Base-by-base conservation (phyloP, 2,113 vertebrate species). In the Himantopus leucocephalus region DNA sequence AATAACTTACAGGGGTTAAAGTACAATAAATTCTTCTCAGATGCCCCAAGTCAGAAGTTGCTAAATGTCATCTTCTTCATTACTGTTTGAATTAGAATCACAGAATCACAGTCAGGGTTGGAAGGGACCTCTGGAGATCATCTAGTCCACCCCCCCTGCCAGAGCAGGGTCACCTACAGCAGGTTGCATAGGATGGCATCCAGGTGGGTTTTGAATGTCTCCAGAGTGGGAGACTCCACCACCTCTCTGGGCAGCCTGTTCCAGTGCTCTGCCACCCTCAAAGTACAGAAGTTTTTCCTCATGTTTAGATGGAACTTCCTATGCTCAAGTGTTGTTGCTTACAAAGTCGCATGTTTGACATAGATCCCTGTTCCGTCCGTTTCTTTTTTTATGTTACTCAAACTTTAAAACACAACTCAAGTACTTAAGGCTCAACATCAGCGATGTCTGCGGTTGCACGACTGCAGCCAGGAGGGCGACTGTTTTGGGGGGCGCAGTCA, bases 401-500 rank as follows among this genome's bases (percentile, higher is more conserved):
- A 88, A 67, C 21, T 43, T 7, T 52, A 79, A 53, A 60, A 14
- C 20, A 8, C 24, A 63, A 18, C 4, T 37, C 14, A 37, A 47
- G 30, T 8, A 21, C 20, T 45, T 53, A 22, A 59, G 26, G 41
- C 56, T n/a, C n/a, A 26, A 23, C 0, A 0, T 8, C 35, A 22
- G n/a, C 6, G 35, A 59, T 1, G 9, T 11, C 17, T 22, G 50
- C 12, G 6, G 37, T 2, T 11, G 16, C 27, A 16, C 3, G 35
- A 21, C 45, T 21, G 19, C 19, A 47, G 48, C 11, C n/a, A 21
- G 39, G 34, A 52, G 29, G 37, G 66, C 70, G 26, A n/a, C 74
- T 50, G 27, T 24, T 39, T 1, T 1, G 45, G 45, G 52, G 0
- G 0, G 20, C 34, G 16, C 23, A 2, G 45, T 5, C 5, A 2